phyloP scores from a whole-genome alignment of 2,888 invertebrate genomes.

The Scrobipalpa costella region DNA sequence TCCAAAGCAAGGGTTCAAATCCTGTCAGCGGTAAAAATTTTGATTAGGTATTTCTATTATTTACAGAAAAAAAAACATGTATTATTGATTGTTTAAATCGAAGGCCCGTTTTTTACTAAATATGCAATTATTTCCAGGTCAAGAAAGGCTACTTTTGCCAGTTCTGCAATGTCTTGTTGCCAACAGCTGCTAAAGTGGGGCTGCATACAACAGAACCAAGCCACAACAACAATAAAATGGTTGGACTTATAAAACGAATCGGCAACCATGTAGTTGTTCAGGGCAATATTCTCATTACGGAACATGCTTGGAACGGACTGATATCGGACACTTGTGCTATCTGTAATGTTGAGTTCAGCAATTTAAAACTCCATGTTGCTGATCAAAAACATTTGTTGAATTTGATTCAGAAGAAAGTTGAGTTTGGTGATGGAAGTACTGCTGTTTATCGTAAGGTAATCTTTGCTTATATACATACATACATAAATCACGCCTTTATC shows the following conservation, averaged over 20 bases:
- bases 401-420: conserved; percentile 47
- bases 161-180: conserved; percentile 46
- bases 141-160: conserved; percentile 52
- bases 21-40: too few relatives aligned
- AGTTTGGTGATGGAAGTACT: conserved; percentile 39
- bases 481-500: too few relatives aligned
- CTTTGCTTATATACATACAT: neutral
- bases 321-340: conserved; percentile 48
- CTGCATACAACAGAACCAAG: conserved; percentile 41
- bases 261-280: conserved; percentile 38
- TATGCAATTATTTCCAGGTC: conserved; percentile 46
- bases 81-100: too few relatives aligned
- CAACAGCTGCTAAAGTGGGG: conserved; percentile 41
- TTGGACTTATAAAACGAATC: conserved; percentile 34
- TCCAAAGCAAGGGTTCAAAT: too few relatives aligned
- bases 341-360: conserved; percentile 51
- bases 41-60: too few relatives aligned
- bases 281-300: conserved; percentile 40
- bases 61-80: too few relatives aligned
- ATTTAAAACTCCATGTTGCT: conserved; percentile 43
- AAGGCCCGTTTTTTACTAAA: too few relatives aligned
- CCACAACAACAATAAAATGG: conserved; percentile 39
- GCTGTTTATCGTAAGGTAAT: conserved; percentile 53
- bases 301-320: conserved; percentile 54
- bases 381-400: conserved; percentile 48